These are phyloP conservation scores for Orthosia cruda DNA, from an alignment of 2,888 invertebrate genomes.

Conservation along the genomic window DNA sequence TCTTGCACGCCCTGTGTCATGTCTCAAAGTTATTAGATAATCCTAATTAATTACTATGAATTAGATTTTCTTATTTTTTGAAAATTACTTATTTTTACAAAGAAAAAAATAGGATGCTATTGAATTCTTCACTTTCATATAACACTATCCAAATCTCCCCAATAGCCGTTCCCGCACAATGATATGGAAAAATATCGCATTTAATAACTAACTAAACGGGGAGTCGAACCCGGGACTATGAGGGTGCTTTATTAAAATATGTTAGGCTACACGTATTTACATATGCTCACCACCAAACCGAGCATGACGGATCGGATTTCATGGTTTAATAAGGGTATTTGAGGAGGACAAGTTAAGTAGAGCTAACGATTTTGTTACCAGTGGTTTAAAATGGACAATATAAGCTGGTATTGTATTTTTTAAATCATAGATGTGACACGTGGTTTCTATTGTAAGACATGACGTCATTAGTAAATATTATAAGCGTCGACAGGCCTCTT, in stretches of 20 bases:
- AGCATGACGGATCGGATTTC: constrained; percentile 69
- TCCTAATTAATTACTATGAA: too few relatives aligned
- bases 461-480: neutral
- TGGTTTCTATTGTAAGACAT: neutral
- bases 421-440: neutral
- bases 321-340: constrained; percentile 50
- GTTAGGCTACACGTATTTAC: constrained; percentile 83
- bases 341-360: constrained; percentile 7
- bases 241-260: constrained; percentile 85
- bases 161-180: constrained; percentile 79
- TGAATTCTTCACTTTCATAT: constrained; percentile 67
- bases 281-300: constrained; percentile 76
- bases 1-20: too few relatives aligned
- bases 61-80: too few relatives aligned
- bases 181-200: constrained; percentile 91
- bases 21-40: too few relatives aligned
- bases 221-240: constrained; percentile 73
- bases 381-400: too few relatives aligned
- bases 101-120: neutral
- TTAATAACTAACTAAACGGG: constrained; percentile 87
- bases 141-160: constrained; percentile 76
- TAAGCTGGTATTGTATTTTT: neutral
- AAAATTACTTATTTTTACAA: neutral
- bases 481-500: neutral
- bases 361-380: neutral